Conservation (phyloP, 2,797 vertebrate genomes). For the Dendrocincla fuliginosa region DNA sequence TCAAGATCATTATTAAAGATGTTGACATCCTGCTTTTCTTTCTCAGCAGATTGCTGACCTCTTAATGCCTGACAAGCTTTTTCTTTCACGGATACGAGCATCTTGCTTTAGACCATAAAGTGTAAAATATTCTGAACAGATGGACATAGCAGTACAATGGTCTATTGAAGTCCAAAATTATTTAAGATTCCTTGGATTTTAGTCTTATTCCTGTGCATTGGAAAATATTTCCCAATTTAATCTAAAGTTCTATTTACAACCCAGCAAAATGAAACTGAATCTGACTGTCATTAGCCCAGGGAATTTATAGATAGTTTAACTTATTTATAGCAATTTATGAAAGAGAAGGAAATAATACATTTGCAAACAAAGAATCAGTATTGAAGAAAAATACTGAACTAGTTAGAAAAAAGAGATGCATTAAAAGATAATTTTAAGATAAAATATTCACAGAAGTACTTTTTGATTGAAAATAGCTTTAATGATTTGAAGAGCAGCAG, state of each 20-base stretch:
- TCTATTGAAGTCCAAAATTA: neutral
- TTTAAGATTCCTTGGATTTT: neutral
- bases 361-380: neutral
- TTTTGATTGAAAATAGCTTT: neutral
- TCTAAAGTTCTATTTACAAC: neutral
- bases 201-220: neutral
- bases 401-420: neutral
- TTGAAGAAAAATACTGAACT: neutral
- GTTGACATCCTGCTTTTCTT: neutral
- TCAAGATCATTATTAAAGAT: neutral
- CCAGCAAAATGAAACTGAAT: neutral
- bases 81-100: slow-evolving; percentile 26
- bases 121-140: slow-evolving; percentile 53
- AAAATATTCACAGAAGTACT: neutral
- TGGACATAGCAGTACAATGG: neutral
- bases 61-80: slow-evolving; percentile 36
- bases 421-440: neutral
- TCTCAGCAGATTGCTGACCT: slow-evolving; percentile 36
- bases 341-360: neutral
- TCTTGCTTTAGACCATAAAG: slow-evolving; percentile 5
- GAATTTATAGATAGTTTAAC: neutral
- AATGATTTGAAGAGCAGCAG: neutral
- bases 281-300: neutral
- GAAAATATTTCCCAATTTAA: neutral
- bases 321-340: neutral